Conservation (phyloP, 2,888 invertebrate genomes). For the Chrysolina oricalcia region DNA sequence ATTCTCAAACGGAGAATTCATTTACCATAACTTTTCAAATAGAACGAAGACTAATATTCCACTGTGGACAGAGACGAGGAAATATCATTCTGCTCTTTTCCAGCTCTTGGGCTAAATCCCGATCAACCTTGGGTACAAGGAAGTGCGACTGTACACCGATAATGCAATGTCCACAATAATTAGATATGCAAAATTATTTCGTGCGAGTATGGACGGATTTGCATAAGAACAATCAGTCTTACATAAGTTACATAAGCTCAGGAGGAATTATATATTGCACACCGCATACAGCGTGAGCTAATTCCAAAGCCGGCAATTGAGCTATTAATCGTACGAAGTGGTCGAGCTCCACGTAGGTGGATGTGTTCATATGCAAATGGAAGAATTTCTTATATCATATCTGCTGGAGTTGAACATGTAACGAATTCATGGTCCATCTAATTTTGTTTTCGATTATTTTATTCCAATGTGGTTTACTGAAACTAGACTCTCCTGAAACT, state of each 20-base stretch:
- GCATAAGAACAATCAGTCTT: slow-evolving; percentile 44
- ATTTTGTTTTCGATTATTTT: no score
- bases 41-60: no score
- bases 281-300: slow-evolving; percentile 15
- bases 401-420: neutral
- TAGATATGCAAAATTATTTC: slow-evolving; percentile 48
- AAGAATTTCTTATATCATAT: slow-evolving; percentile 29
- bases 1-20: no score
- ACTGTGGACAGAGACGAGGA: no score
- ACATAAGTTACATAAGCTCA: slow-evolving; percentile 42
- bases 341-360: slow-evolving; percentile 35
- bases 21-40: no score
- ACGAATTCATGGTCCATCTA: neutral
- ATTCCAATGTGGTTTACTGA: no score
- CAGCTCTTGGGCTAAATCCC: slow-evolving; percentile 9
- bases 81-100: neutral
- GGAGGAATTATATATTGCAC: slow-evolving; percentile 28
- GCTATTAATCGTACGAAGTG: slow-evolving; percentile 42
- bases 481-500: no score
- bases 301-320: slow-evolving; percentile 24
- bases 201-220: slow-evolving; percentile 41
- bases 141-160: slow-evolving; percentile 37
- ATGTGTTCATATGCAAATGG: slow-evolving; percentile 38
- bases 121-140: slow-evolving; percentile 44
- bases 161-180: slow-evolving; percentile 39